Evolutionary conservation across 2,888 invertebrate genomes (phyloP).

Genomic region (Monopis laevigella): DNA sequence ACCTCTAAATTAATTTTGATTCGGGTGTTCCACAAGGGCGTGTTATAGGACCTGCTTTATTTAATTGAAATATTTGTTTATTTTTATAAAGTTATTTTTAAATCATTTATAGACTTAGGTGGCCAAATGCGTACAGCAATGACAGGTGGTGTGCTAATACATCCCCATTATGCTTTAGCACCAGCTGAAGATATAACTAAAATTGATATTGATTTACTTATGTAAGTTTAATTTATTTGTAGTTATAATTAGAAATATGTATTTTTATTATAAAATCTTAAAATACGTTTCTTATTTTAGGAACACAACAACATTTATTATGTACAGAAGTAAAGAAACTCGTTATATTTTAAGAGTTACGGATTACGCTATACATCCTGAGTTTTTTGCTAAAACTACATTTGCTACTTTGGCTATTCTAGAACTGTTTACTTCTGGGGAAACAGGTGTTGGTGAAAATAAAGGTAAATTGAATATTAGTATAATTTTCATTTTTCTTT

Average conservation of each 20-base stretch:
- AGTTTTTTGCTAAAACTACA: constrained; percentile 28
- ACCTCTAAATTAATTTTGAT: too few relatives aligned
- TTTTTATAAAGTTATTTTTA: too few relatives aligned
- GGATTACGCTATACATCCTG: constrained; percentile 36
- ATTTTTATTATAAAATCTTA: too few relatives aligned
- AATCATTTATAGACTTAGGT: constrained; percentile 32
- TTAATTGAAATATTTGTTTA: too few relatives aligned
- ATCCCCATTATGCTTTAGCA: constrained; percentile 34
- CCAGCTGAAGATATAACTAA: constrained; percentile 35
- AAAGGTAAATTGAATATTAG: constrained; percentile 21
- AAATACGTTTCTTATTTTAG: too few relatives aligned
- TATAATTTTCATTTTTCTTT: too few relatives aligned
- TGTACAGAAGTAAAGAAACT: constrained; percentile 26
- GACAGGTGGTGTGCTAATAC: constrained; percentile 33
- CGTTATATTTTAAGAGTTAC: constrained; percentile 30
- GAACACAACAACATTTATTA: constrained; percentile 39
- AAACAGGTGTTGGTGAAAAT: constrained; percentile 22
- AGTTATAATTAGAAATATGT: background rate
- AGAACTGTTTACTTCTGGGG: constrained; percentile 25
- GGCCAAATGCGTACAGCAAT: constrained; percentile 29
- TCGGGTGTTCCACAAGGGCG: too few relatives aligned
- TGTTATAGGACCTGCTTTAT: too few relatives aligned
- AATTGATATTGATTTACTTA: background rate
- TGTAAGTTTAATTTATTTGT: background rate
- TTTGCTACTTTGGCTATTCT: constrained; percentile 36